A percentile compares a stretch with the other conserved stretches of the same genome.
Evolutionary conservation across 2,888 invertebrate species (phyloP).

Genomic region (Myopa tessellatipennis): DNA sequence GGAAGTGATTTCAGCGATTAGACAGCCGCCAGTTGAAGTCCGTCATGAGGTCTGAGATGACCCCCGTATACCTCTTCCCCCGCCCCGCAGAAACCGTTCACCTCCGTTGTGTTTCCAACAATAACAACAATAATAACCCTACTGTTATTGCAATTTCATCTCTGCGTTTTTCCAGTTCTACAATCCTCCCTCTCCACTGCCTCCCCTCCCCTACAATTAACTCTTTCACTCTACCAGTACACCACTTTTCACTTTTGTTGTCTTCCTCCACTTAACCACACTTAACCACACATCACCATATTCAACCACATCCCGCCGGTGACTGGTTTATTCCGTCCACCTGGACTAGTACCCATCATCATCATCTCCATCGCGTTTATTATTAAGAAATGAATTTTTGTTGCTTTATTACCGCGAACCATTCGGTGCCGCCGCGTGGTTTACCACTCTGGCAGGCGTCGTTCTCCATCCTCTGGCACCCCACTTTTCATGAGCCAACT

Average conservation of each 20-base stretch:
- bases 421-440: neutral
- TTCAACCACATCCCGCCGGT: neutral
- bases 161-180: no score
- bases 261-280: neutral
- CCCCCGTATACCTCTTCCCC: no score
- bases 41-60: no score
- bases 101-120: no score
- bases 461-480: neutral
- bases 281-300: neutral
- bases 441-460: neutral
- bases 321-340: neutral
- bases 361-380: slow-evolving; percentile 28
- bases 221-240: neutral
- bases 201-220: neutral
- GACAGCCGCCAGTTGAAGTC: no score
- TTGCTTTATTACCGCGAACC: slow-evolving; percentile 45
- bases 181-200: neutral
- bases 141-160: no score
- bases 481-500: neutral
- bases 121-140: no score
- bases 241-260: no score
- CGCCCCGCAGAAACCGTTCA: no score
- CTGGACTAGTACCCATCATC: neutral
- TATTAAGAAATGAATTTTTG: slow-evolving; percentile 49
- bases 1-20: no score